Evolutionary conservation across 2,888 invertebrate genomes (phyloP).

Genomic region (Boloria selene): DNA sequence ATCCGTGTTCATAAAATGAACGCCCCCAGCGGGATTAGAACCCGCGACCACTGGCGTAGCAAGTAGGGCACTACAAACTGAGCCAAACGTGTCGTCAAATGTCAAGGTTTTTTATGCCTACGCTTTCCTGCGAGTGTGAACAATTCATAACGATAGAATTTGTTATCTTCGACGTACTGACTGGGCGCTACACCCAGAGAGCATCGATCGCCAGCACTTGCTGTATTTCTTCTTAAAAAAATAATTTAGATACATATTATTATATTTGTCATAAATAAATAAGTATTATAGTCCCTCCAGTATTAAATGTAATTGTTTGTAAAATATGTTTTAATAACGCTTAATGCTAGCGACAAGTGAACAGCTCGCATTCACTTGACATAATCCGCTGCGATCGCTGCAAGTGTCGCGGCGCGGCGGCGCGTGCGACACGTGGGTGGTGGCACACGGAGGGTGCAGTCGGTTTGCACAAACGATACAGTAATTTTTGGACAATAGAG

Average conservation of each 20-base stretch:
- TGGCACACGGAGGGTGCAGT: not conserved
- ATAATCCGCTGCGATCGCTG: constrained; percentile 24
- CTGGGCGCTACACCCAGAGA: too few species aligned
- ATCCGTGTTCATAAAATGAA: too few species aligned
- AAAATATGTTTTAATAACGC: too few species aligned
- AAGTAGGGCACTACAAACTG: too few species aligned
- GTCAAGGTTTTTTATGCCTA: too few species aligned
- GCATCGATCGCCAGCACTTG: too few species aligned
- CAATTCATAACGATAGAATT: too few species aligned
- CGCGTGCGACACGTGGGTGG: constrained; percentile 13
- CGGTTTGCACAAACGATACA: constrained; percentile 47
- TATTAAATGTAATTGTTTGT: not conserved
- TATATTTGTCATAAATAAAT: not conserved
- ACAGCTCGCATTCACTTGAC: constrained; percentile 23
- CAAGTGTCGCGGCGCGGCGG: constrained; percentile 16
- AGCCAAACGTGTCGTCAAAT: too few species aligned
- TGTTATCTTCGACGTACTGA: too few species aligned
- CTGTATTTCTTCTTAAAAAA: not conserved
- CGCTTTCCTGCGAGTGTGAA: too few species aligned
- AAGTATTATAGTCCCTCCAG: not conserved
- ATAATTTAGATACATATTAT: not conserved
- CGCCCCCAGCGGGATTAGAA: too few species aligned
- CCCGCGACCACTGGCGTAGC: too few species aligned
- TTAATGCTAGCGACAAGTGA: constrained; percentile 11
- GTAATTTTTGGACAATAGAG: constrained; percentile 39